Evolutionary conservation across 2,113 vertebrate genomes (phyloP), one percentile per base, ranked within the genome.

Genomic region (Ailuropoda melanoleuca): DNA sequence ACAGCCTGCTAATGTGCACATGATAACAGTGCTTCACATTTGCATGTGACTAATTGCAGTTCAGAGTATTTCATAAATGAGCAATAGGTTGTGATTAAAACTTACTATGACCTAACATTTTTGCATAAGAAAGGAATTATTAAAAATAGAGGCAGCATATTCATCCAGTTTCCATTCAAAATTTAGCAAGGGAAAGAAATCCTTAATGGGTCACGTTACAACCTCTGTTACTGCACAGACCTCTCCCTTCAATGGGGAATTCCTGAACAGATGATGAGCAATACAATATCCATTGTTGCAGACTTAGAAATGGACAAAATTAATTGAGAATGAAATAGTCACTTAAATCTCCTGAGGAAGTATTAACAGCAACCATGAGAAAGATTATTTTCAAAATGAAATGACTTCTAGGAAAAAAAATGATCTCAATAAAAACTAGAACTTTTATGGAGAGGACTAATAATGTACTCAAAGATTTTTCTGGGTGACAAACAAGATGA

Each of bases 261-360:
- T 93, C 58, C 68, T 83, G 78, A 92, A 72, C 55, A 91, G 64
- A 84, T 13, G 56, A 82, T 60, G 56, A 95, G 29, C n/a, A 1
- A 37, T 56, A 93, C n/a, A 77, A 39, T 88, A 78, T 74, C 56
- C 93, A 66, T 31, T 93, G 85, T 53, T 86, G 34, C 43, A 95
- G 80, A 95, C 48, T 86, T 77, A 82, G 80, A 95, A 97, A 92
- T 23, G 34, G 81, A 88, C 55, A 93, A 84, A 95, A 95, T 89
- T 96, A 96, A 97, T 74, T 94, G 95, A 97, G 86, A 82, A 95
- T 89, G 86, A 96, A 95, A 81, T 12, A 46, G 75, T 95, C 55
- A 70, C 37, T 70, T 96, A 97, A 90, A 64, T 43, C 48, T 93
- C 74, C n/a, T 4, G 18, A 95, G 83, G 39, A 80, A 77, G 34